A percentile compares a stretch with the other conserved stretches of the same genome.
Evolutionary conservation across 2,113 vertebrate genomes (phyloP).

Genomic region (Oxyruncus cristatus): DNA sequence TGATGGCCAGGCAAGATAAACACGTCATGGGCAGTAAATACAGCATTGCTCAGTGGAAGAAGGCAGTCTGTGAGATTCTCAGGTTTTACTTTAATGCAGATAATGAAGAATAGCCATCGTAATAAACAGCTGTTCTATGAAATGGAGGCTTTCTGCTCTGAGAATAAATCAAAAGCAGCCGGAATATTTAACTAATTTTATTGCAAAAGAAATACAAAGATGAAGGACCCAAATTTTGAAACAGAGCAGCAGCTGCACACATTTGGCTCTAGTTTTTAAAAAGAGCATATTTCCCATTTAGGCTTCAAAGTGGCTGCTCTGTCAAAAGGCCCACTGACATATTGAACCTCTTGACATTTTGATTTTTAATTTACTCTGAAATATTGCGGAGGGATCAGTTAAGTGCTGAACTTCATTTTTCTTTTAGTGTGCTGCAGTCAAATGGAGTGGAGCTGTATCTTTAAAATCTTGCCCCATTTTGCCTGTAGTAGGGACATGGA

Average conservation of each 20-base stretch:
- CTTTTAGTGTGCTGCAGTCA: slow-evolving; percentile 24
- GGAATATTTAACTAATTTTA: slow-evolving; percentile 35
- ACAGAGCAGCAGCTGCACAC: slow-evolving; percentile 6
- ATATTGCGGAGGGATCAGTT: slow-evolving; percentile 12
- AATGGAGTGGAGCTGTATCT: slow-evolving; percentile 32
- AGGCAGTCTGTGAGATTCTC: background rate
- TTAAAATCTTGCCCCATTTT: slow-evolving; percentile 61
- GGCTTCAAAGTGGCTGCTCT: slow-evolving; percentile 42
- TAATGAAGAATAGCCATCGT: background rate
- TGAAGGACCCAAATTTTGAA: background rate
- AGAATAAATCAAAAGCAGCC: background rate
- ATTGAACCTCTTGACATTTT: slow-evolving; percentile 64
- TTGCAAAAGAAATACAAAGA: background rate
- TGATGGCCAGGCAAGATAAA: background rate
- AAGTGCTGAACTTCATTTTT: slow-evolving; percentile 56
- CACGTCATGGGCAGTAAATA: background rate
- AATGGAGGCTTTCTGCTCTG: background rate
- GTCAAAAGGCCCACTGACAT: slow-evolving; percentile 52
- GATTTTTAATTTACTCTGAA: slow-evolving; percentile 62
- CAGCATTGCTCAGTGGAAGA: background rate
- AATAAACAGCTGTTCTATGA: background rate
- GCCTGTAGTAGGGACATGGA: background rate
- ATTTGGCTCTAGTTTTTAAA: slow-evolving; percentile 26
- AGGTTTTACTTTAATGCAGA: background rate
- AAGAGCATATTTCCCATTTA: slow-evolving; percentile 25